Base-by-base conservation (phyloP, 1,140 invertebrate genomes). In the Nebria ingens region DNA sequence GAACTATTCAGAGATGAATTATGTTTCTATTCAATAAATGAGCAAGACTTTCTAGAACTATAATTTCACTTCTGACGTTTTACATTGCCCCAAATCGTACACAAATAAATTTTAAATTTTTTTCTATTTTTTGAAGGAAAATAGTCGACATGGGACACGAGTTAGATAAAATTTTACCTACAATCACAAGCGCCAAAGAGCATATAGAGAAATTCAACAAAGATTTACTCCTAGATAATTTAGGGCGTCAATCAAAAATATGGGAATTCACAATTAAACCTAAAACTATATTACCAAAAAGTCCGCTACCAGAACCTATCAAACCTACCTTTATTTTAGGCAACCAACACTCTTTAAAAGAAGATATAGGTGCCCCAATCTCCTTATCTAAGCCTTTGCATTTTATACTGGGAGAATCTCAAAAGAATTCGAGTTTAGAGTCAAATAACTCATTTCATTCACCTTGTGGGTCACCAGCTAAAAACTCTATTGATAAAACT, bases 81-180 rank as follows among this genome's bases (percentile, higher is more conserved):
- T n/a, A n/a, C n/a, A n/a, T n/a, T n/a, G n/a, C n/a, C 25, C 4
- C 13, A 29, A 45, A 45, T 45, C 4, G 15, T 45, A 34, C 4
- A 12, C 40, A 45, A 12, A 11, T 45, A 45, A 45, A 45, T 45
- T 12, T 12, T 45, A 12, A 45, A 45, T 45, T 12, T 45, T 6
- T 12, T 45, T 12, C 15, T 12, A 45, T 45, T 2, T 51, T 51
- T 51, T 51, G n/a, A n/a, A 51, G 50, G 53, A 73, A 72, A 61
- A 64, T 75, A 2, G 66, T 71, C 55, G 71, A 75, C 61, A 61
- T 74, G 9, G 67, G 68, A 52, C 63, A 61, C 25, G 73, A 76
- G 55, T 68, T 72, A 51, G 55, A 63, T 2, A 73, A 71, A 61
- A 74, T 74, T 50, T 53, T 58, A 29, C 66, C 68, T 21, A 68